phyloP scores from a whole-genome alignment of 1,140 invertebrate genomes.

The Chrysoperla carnea region DNA sequence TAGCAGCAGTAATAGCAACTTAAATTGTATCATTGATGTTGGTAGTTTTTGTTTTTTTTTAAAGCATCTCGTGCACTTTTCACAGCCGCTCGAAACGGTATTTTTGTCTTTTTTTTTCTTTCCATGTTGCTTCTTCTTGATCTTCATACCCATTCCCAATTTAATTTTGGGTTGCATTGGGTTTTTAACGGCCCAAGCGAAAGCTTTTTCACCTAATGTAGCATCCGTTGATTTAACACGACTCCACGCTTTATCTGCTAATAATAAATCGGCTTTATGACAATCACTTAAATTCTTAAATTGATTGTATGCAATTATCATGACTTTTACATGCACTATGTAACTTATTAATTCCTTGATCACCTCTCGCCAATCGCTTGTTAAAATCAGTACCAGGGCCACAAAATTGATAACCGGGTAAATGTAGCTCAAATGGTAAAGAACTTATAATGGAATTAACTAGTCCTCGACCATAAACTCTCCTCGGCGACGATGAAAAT shows the following conservation, averaged over 20 bases:
- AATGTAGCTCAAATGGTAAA: conserved; percentile 24
- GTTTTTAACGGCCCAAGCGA: conserved; percentile 13
- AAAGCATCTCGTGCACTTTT: background rate
- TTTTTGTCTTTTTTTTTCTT: no score
- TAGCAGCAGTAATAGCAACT: conserved; percentile 6
- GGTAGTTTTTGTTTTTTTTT: conserved; percentile 2
- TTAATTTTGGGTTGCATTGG: conserved; percentile 18
- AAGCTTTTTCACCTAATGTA: conserved; percentile 17
- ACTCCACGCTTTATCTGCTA: no score
- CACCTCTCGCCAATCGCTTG: conserved; percentile 20
- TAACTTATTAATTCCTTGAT: conserved; percentile 23
- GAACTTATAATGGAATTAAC: conserved; percentile 20
- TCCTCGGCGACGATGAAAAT: no score
- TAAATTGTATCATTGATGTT: conserved; percentile 3
- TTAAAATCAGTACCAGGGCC: conserved; percentile 26
- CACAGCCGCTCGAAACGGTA: background rate
- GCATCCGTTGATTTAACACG: no score
- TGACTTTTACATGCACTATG: conserved; percentile 25
- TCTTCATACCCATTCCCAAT: conserved; percentile 10
- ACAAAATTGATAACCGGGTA: conserved; percentile 27
- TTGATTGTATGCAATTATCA: conserved; percentile 24
- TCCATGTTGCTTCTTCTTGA: no score
- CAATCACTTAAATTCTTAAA: conserved; percentile 16
- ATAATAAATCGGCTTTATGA: conserved; percentile 23
- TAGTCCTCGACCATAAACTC: conserved; percentile 6